Conservation (phyloP, 2,113 vertebrate genomes). For the Ahaetulla prasina region DNA sequence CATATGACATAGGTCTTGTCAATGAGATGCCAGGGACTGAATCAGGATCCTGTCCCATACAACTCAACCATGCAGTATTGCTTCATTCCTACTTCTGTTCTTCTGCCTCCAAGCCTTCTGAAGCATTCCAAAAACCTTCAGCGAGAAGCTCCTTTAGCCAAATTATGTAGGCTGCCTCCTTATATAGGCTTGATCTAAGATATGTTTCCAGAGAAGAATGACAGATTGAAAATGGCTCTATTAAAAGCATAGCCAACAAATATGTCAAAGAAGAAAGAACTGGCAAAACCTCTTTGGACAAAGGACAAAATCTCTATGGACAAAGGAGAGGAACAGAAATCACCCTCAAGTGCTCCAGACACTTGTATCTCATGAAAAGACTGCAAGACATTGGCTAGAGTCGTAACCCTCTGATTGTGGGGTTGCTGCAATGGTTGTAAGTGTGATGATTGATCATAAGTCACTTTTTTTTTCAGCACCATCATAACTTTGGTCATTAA, state of each 20-base stretch:
- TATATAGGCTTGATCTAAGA: not conserved
- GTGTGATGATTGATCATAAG: no score
- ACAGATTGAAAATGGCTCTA: not conserved
- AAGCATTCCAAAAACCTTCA: not conserved
- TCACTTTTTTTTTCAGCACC: no score
- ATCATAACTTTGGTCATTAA: no score
- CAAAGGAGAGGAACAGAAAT: not conserved
- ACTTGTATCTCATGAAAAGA: not conserved
- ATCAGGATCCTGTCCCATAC: not conserved
- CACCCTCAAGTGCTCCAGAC: not conserved
- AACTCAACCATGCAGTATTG: not conserved
- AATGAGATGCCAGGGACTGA: not conserved
- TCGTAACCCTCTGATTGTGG: no score
- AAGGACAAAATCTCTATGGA: not conserved
- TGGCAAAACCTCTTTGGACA: not conserved
- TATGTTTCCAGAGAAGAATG: not conserved
- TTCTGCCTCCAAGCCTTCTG: not conserved
- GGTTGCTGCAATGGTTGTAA: no score
- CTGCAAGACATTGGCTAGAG: not conserved
- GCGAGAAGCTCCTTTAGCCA: not conserved
- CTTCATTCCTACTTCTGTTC: not conserved
- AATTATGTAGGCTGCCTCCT: no score
- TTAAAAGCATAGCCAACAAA: not conserved
- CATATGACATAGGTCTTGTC: not conserved
- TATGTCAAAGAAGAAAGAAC: not conserved